Evolutionary conservation across 2,113 vertebrate species (phyloP), one percentile per base, ranked within the genome.

Genomic region (Madoqua kirkii): DNA sequence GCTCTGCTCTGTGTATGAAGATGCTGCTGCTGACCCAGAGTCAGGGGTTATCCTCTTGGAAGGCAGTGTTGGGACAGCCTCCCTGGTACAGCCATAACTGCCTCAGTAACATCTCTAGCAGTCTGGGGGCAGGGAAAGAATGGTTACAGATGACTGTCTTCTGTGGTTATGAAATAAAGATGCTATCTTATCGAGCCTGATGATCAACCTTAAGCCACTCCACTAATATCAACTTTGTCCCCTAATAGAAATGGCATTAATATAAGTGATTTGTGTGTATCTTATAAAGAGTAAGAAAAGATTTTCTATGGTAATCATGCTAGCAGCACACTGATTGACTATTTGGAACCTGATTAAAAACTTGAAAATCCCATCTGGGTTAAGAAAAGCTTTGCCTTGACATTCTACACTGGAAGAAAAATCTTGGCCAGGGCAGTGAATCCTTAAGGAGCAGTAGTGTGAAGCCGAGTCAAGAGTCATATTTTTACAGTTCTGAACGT

Each of bases 381-480:
- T 29, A 64, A 87, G 91, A 71, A 91, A 86, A 50, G 36, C 86
- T 92, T 78, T 76, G 55, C 21, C 87, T 14, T 27, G 81, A 88
- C 86, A 57, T 76, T 36, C 6, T 33, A 0, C 40, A 21, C 16
- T 15, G 3, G 59, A 48, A 83, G 33, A 17, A 33, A 45, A 62
- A 14, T 71, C 21, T 59, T 59, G 45, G 31, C 45, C 15, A 40
- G 50, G 17, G 52, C 86, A 17, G 3, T 79, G 71, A 48, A 36
- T 93, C 50, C 8, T 50, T 60, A 10, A 33, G 36, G 25, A 59
- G 6, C 17, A 4, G 16, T 19, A 11, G 12, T n/a, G 36, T 59
- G 71, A 78, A 82, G 11, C 25, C 0, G 33, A 36, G 36, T 3
- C 33, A 48, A n/a, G 54, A 13, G 12, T 64, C 27, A 2, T n/a